Evolutionary conservation across 2,797 vertebrate genomes (phyloP).

Genomic region (Leuciscus waleckii): DNA sequence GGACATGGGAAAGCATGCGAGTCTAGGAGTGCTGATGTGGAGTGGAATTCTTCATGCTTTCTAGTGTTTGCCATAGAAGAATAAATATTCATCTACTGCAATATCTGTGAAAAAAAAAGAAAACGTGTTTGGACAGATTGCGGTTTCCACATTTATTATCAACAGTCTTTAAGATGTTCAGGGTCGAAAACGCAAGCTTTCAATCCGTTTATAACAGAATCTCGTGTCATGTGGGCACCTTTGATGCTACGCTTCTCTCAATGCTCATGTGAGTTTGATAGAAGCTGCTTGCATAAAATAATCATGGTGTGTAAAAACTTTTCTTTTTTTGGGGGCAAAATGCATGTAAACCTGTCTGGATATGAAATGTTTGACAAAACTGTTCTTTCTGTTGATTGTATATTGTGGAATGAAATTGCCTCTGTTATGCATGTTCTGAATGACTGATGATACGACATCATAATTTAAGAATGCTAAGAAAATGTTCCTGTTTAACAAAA

Average conservation of each 20-base stretch:
- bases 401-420: background rate
- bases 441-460: background rate
- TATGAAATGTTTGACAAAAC: slow-evolving; percentile 9
- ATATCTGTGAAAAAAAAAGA: slow-evolving; percentile 10
- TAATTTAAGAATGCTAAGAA: background rate
- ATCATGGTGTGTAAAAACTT: slow-evolving; percentile 2
- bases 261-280: background rate
- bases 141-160: slow-evolving; percentile 22
- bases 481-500: slow-evolving; percentile 15
- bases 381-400: background rate
- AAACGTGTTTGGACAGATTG: slow-evolving; percentile 24
- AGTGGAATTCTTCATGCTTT: slow-evolving; percentile 39
- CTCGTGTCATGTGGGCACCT: slow-evolving; percentile 3
- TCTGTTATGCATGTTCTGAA: background rate
- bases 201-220: background rate
- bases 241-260: slow-evolving; percentile 1
- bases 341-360: background rate
- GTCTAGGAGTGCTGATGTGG: slow-evolving; percentile 49
- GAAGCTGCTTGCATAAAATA: slow-evolving; percentile 24
- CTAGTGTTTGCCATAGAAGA: slow-evolving; percentile 29
- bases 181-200: slow-evolving; percentile 10
- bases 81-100: background rate
- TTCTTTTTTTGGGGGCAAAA: slow-evolving; percentile 3
- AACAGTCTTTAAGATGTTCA: slow-evolving; percentile 29
- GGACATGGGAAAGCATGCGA: slow-evolving; percentile 49